These are phyloP conservation scores for Dendrolimus houi DNA, from an alignment of 2,888 invertebrate species.

Conservation along the genomic window DNA sequence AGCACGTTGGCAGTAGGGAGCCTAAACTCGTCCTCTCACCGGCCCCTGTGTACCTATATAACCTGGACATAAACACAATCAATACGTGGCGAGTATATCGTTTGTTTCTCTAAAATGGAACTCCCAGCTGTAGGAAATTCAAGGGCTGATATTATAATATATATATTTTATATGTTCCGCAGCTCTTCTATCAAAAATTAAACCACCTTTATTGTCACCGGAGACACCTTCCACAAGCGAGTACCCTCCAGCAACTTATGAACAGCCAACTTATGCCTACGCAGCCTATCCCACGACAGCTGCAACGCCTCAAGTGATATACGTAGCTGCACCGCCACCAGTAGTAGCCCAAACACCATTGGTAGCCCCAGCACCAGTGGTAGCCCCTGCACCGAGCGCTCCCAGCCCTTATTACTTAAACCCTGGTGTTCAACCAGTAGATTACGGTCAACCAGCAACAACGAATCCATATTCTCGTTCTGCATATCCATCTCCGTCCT, in stretches of 20 bases:
- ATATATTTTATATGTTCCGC: neutral
- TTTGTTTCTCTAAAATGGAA: too few relatives aligned
- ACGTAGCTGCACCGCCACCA: slow-evolving; percentile 24
- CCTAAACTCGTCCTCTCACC: too few relatives aligned
- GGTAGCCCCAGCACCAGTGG: neutral
- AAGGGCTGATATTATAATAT: too few relatives aligned
- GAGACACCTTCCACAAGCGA: slow-evolving; percentile 18
- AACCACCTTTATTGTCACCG: slow-evolving; percentile 13
- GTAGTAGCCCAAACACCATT: neutral
- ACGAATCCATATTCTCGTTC: slow-evolving; percentile 18
- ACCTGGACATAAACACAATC: too few relatives aligned
- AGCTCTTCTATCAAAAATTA: slow-evolving; percentile 16
- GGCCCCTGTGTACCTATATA: too few relatives aligned
- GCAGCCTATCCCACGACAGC: slow-evolving; percentile 14
- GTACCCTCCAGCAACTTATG: slow-evolving; percentile 19
- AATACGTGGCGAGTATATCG: too few relatives aligned
- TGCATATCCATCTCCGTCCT: slow-evolving; percentile 17
- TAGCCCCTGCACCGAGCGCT: slow-evolving; percentile 17
- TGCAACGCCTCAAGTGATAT: slow-evolving; percentile 32
- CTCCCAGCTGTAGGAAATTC: too few relatives aligned
- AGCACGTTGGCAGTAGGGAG: too few relatives aligned
- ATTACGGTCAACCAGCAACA: slow-evolving; percentile 17
- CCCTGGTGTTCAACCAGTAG: slow-evolving; percentile 15
- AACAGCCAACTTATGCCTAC: slow-evolving; percentile 24
- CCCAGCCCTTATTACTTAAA: slow-evolving; percentile 18